These are phyloP conservation scores for Spatula clypeata DNA, from an alignment of 2,797 vertebrate species.

Conservation along the genomic window DNA sequence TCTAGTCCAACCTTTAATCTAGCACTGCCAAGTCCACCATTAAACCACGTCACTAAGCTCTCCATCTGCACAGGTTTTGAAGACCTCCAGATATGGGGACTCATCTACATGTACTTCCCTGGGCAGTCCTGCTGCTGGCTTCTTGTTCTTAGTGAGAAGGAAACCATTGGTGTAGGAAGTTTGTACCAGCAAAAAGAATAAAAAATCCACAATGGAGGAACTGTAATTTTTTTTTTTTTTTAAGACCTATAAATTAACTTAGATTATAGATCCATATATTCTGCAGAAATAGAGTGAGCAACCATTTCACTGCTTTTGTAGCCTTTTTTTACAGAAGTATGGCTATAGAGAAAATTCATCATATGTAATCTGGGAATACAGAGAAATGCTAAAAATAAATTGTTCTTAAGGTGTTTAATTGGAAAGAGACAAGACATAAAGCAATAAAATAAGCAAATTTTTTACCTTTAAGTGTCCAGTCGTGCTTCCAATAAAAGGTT, in stretches of 20 bases:
- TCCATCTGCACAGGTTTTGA: too few relatives aligned
- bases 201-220: not conserved
- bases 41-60: too few relatives aligned
- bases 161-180: not conserved
- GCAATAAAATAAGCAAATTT: not conserved
- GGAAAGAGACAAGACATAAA: not conserved
- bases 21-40: too few relatives aligned
- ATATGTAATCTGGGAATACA: not conserved
- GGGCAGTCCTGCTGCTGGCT: not conserved
- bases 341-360: not conserved
- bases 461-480: not conserved
- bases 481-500: not conserved
- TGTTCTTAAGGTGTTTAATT: not conserved
- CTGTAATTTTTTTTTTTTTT: not conserved
- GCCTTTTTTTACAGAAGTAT: not conserved
- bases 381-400: not conserved
- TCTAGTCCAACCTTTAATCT: too few relatives aligned
- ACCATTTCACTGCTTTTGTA: not conserved
- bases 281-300: not conserved
- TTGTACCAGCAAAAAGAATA: not conserved
- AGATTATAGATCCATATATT: not conserved
- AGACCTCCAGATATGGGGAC: too few relatives aligned
- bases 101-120: too few relatives aligned
- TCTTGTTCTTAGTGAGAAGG: not conserved
- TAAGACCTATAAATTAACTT: not conserved